A percentile compares a stretch with the other conserved stretches of the same genome.
Conservation (phyloP, 2,113 vertebrate species). For the Macroglossus sobrinus region DNA sequence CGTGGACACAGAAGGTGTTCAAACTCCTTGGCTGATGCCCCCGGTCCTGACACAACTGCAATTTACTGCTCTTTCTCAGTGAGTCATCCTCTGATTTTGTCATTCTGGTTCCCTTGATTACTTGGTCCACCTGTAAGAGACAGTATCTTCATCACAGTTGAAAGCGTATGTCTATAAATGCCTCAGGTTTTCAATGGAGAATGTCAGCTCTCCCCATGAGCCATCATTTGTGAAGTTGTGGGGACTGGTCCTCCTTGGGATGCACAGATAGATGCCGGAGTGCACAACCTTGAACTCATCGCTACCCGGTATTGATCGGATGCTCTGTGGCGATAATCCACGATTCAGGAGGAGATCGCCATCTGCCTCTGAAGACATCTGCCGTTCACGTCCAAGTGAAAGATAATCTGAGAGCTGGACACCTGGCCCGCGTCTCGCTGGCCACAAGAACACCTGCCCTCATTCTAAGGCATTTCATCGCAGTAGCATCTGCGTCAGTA, state of each 20-base stretch:
- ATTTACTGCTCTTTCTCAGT: background rate
- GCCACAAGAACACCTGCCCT: background rate
- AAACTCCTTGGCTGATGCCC: no score
- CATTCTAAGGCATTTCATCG: background rate
- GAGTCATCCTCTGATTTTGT: background rate
- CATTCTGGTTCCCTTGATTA: background rate
- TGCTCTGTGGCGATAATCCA: background rate
- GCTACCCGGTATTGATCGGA: background rate
- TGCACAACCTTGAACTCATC: background rate
- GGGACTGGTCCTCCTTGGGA: fast-evolving
- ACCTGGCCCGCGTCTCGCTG: background rate
- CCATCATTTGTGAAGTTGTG: background rate
- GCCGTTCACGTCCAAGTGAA: background rate
- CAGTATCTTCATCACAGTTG: background rate
- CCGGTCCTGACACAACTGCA: background rate
- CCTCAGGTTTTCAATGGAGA: background rate
- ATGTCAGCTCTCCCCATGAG: background rate
- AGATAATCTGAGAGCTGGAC: background rate
- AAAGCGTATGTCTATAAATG: background rate
- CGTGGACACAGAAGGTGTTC: background rate
- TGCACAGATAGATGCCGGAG: no score
- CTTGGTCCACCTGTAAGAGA: no score
- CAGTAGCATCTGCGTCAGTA: background rate
- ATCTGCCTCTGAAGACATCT: background rate
- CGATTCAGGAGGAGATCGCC: no score